Percentiles rank a stretch among this genome's conserved stretches.
These are phyloP conservation scores for Enchytraeus crypticus DNA, from an alignment of 2,888 invertebrate species.

Conservation along the genomic window DNA sequence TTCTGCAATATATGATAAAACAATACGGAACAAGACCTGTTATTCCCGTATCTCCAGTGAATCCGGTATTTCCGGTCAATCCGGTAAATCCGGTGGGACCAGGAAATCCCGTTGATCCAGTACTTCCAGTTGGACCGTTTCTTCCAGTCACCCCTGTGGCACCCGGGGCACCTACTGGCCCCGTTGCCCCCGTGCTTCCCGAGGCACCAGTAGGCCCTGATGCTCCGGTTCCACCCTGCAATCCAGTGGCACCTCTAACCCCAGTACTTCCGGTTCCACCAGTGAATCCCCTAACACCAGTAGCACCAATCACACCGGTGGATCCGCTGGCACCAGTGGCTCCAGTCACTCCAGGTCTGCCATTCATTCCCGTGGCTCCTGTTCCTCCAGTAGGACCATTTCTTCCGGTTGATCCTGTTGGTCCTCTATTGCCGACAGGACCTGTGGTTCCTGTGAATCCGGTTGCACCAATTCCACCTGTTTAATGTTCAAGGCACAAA, in stretches of 20 bases:
- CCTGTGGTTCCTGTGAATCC: slow-evolving; percentile 1
- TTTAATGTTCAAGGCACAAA: slow-evolving; percentile 2
- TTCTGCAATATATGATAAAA: too few relatives aligned
- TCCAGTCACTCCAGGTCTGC: slow-evolving; percentile 1
- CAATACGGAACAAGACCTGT: too few relatives aligned
- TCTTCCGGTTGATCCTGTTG: not conserved
- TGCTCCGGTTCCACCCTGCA: not conserved
- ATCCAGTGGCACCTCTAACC: not conserved
- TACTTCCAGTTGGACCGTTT: not conserved
- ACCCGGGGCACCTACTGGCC: not conserved
- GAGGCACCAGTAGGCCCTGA: not conserved
- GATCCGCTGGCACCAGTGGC: slow-evolving; percentile 11
- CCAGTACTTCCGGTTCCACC: not conserved
- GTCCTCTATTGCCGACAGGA: not conserved
- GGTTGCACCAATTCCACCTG: not conserved
- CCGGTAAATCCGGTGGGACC: not conserved
- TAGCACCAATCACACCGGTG: slow-evolving; percentile 8
- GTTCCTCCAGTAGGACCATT: slow-evolving; percentile 1
- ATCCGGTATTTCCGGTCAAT: not conserved
- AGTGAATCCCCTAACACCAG: not conserved
- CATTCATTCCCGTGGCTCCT: slow-evolving; percentile 12
- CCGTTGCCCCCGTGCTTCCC: not conserved
- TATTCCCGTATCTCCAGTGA: not conserved
- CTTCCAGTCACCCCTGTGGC: not conserved
- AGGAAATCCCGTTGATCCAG: not conserved